These are phyloP conservation scores for Lymantria monacha DNA, from an alignment of 2,888 invertebrate species.

Conservation along the genomic window DNA sequence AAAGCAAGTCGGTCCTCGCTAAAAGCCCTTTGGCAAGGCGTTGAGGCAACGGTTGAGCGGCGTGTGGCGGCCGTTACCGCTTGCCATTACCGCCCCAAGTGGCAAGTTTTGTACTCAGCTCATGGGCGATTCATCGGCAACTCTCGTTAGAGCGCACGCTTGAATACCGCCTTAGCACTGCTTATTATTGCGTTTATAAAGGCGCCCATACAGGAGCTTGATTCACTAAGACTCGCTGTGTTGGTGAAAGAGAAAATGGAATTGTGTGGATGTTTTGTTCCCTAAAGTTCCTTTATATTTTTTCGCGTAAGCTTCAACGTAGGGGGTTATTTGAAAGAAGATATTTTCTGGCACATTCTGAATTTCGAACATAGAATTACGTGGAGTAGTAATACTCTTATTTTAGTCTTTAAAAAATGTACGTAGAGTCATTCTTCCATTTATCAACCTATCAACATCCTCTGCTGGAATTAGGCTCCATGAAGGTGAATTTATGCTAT, in stretches of 20 bases:
- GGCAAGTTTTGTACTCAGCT: conserved; percentile 76
- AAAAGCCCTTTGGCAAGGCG: conserved; percentile 70
- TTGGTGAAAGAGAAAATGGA: conserved; percentile 78
- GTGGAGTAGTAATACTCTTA: too few species aligned
- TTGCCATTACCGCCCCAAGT: conserved; percentile 62
- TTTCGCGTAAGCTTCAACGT: conserved; percentile 43
- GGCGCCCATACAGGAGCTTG: conserved; percentile 72
- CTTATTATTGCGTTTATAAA: conserved; percentile 82
- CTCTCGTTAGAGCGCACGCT: conserved; percentile 71
- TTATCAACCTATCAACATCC: too few species aligned
- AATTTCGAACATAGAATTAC: conserved; percentile 1
- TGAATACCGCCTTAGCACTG: conserved; percentile 78
- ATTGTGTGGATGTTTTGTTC: conserved; percentile 77
- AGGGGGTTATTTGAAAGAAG: conserved; percentile 41
- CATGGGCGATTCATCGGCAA: conserved; percentile 77
- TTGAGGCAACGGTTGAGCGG: conserved; percentile 34
- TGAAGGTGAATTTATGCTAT: too few species aligned
- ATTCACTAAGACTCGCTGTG: conserved; percentile 74
- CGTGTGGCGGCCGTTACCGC: conserved; percentile 32
- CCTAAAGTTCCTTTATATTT: conserved; percentile 60
- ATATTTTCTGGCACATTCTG: conserved; percentile 61
- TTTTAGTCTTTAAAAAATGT: too few species aligned
- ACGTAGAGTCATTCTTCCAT: too few species aligned
- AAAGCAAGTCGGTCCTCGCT: conserved; percentile 63
- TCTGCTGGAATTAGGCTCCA: too few species aligned